phyloP scores from a whole-genome alignment of 1,140 invertebrate genomes.

The Aphis gossypii region DNA sequence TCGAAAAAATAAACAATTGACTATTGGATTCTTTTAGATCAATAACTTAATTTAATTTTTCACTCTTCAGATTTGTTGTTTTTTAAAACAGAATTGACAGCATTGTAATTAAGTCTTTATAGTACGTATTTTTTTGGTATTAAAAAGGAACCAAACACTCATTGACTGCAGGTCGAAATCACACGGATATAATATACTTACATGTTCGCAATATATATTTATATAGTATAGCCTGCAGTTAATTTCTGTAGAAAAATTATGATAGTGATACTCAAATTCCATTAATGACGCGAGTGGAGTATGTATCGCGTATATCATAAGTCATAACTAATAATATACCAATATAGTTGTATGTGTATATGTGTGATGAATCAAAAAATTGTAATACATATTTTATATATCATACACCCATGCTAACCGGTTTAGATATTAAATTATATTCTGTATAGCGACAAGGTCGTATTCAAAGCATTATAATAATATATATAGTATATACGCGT shows the following conservation, averaged over 20 bases:
- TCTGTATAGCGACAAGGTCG: not conserved
- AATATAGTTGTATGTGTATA: not conserved
- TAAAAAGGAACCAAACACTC: not conserved
- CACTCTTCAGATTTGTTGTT: not conserved
- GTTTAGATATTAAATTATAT: not conserved
- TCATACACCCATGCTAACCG: not conserved
- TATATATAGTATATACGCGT: not conserved
- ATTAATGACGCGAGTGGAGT: not conserved
- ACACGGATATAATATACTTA: not conserved
- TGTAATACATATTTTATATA: not conserved
- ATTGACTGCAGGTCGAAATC: not conserved
- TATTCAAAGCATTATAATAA: not conserved
- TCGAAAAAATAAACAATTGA: conserved; percentile 3
- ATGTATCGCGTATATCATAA: not conserved
- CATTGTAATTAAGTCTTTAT: conserved; percentile 41
- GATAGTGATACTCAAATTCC: not conserved
- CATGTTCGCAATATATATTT: not conserved
- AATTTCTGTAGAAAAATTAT: not conserved
- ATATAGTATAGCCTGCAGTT: conserved; percentile 21
- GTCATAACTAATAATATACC: conserved; percentile 1
- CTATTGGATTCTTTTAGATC: not conserved
- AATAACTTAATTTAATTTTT: conserved; percentile 35
- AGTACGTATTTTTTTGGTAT: not conserved
- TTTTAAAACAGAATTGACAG: conserved; percentile 22
- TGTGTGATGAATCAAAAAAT: not conserved